Base-by-base conservation (phyloP, 2,888 invertebrate species). In the Ornithoptera alexandrae region DNA sequence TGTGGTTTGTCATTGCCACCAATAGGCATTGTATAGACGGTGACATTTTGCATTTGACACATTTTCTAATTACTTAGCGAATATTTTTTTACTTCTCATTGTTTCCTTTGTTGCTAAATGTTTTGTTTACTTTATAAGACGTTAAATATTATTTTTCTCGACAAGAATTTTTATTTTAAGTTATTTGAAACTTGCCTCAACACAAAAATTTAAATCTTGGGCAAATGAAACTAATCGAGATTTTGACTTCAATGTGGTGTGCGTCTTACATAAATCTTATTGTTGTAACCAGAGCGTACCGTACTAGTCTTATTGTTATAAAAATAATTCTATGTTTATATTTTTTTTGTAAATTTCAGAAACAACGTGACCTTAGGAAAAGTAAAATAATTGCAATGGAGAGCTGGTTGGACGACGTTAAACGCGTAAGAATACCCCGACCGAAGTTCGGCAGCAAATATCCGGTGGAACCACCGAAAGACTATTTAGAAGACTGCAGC, bases 331-430 rank as follows among this genome's bases (percentile, higher is more conserved):
- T 30, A 30, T 53, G 18, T n/a, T 50, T 18, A 1, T 46, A 53
- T 53, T 58, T 22, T 58, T 22, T 22, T 58, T 22, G n/a, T 18
- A 3, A 15, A 58, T 58, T 58, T 58, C 57, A 58, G 57, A 58
- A 58, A 12, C 5, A n/a, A n/a, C 5, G 18, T 53, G 8, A 6
- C n/a, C n/a, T 53, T 6, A 22, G 57, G 10, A 22, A 24, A 58
- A 58, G 22, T 22, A 58, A n/a, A 22, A 12, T 58, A 60, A 42
- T 30, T 70, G 62, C 18, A 64, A 97, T 97, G 97, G 97, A 97
- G 84, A 95, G 96, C 77, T 97, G 97, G 97, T 87, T 97, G 80
- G 95, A 95, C 75, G 97, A 97, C 85, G 96, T 97, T 63, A 97
- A 97, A 86, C 94, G 96, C 76, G 95, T 97, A 73, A 94, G 96